phyloP scores from a whole-genome alignment of 2,888 invertebrate genomes.

The Lepidocyrtinus sp. region DNA sequence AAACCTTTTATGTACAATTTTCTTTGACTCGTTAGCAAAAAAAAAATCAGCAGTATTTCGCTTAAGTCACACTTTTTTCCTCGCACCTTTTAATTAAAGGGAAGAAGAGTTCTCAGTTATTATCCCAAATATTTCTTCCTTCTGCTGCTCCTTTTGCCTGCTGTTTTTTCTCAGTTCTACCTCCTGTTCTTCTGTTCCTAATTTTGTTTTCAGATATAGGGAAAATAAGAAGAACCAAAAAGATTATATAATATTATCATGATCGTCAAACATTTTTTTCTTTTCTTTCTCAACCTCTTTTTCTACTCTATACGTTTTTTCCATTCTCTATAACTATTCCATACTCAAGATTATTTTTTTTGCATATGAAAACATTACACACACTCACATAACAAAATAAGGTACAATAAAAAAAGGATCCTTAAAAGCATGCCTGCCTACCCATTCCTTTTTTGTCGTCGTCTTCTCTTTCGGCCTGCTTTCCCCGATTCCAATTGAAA shows the following conservation, averaged over 20 bases:
- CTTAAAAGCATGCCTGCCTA: slow-evolving; percentile 22
- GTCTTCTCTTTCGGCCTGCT: slow-evolving; percentile 8
- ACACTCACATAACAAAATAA: not conserved
- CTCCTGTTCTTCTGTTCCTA: not conserved
- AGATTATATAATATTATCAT: slow-evolving; percentile 14
- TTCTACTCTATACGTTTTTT: too few species aligned
- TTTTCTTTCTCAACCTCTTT: not conserved
- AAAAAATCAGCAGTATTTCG: not conserved
- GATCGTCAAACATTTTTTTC: not conserved
- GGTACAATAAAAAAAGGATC: not conserved
- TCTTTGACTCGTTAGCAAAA: not conserved
- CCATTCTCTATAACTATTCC: slow-evolving; percentile 4
- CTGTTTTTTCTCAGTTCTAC: not conserved
- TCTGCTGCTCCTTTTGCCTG: slow-evolving; percentile 17
- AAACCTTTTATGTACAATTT: too few species aligned
- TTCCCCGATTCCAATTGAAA: not conserved
- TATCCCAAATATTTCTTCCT: not conserved
- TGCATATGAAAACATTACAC: not conserved
- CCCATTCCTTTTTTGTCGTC: not conserved
- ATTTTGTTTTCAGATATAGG: not conserved
- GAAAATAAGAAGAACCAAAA: not conserved
- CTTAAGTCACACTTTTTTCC: too few species aligned
- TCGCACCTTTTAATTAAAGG: not conserved
- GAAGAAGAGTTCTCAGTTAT: not conserved
- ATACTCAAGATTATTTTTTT: slow-evolving; percentile 7